Percentiles rank a stretch among this genome's conserved stretches.
Conservation (phyloP, 2,113 vertebrate genomes). For the Ellobius talpinus region DNA sequence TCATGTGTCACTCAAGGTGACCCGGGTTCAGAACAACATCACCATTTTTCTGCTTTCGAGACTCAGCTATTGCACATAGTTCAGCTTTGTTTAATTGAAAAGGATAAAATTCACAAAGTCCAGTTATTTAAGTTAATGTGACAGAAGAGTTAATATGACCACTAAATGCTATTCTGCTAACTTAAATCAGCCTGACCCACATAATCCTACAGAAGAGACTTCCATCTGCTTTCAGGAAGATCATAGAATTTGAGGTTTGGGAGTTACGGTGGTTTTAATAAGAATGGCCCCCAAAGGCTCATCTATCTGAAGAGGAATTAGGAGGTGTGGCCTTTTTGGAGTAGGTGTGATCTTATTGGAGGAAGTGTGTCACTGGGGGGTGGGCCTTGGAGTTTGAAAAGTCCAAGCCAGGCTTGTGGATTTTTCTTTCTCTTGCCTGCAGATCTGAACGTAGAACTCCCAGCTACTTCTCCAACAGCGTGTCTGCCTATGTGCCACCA, state of each 20-base stretch:
- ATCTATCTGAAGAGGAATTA: background rate
- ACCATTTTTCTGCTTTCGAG: conserved; percentile 45
- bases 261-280: background rate
- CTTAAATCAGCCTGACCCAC: background rate
- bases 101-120: conserved; percentile 35
- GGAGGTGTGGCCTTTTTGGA: background rate
- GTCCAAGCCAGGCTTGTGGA: background rate
- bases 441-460: background rate
- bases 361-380: background rate
- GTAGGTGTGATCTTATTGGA: background rate
- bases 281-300: background rate
- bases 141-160: conserved; percentile 16
- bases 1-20: conserved; percentile 67
- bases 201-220: background rate
- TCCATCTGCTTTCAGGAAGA: background rate
- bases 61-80: conserved; percentile 25
- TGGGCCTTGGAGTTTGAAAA: background rate
- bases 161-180: background rate
- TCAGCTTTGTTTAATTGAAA: conserved; percentile 71
- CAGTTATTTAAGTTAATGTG: conserved; percentile 28
- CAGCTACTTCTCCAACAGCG: background rate
- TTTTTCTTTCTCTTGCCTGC: background rate
- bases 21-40: background rate
- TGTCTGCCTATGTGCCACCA: background rate
- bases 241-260: background rate